These are phyloP conservation scores for Formica aserva DNA, from an alignment of 2,888 invertebrate genomes.

Conservation along the genomic window DNA sequence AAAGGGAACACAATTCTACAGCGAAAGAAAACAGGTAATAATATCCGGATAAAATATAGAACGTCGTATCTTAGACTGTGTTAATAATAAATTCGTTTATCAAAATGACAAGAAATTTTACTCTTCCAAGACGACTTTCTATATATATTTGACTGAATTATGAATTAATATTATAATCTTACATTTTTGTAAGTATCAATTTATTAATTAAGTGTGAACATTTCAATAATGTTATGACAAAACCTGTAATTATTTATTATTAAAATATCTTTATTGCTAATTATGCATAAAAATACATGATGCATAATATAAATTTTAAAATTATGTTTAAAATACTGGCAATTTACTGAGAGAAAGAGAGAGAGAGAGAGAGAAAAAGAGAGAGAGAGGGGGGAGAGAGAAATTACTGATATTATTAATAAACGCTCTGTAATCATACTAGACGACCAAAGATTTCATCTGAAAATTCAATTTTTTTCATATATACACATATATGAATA, in stretches of 20 bases:
- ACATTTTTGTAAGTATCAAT: background rate
- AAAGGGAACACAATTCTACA: slow-evolving; percentile 7
- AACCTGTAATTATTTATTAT: background rate
- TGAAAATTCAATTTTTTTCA: slow-evolving; percentile 2
- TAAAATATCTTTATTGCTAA: background rate
- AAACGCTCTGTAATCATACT: slow-evolving; percentile 58
- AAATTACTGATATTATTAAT: background rate
- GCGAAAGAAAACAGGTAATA: background rate
- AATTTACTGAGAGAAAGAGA: background rate
- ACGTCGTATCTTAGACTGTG: background rate
- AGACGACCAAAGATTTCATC: slow-evolving; percentile 19
- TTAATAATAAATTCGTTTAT: slow-evolving; percentile 13
- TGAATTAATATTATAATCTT: background rate
- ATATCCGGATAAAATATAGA: background rate
- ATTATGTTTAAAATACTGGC: background rate
- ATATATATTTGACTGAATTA: background rate
- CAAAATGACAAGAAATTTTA: background rate
- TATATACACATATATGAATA: too few species aligned
- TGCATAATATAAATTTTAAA: background rate
- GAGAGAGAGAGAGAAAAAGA: too few species aligned
- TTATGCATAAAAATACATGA: background rate
- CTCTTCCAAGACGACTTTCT: slow-evolving; percentile 12
- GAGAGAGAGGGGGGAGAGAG: too few species aligned
- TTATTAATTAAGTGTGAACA: background rate
- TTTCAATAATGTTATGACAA: slow-evolving; percentile 13